These are phyloP conservation scores for Muntiacus reevesi DNA, from an alignment of 2,113 vertebrate species.

Conservation along the genomic window DNA sequence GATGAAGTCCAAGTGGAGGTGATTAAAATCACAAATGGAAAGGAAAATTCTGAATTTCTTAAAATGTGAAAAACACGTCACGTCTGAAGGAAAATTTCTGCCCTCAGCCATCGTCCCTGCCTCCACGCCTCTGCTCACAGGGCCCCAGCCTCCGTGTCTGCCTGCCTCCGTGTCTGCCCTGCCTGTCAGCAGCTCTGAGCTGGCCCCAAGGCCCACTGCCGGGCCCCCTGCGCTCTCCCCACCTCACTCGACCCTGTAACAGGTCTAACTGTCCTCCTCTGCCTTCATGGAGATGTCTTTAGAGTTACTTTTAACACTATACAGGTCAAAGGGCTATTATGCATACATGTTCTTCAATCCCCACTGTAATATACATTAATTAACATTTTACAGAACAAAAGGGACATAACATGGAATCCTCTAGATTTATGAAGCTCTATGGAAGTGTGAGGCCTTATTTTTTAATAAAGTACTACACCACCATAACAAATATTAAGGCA, in stretches of 20 bases:
- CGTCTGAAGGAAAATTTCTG: not conserved
- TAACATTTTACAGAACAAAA: not conserved
- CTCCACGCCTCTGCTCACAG: not conserved
- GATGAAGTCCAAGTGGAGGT: not conserved
- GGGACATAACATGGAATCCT: not conserved
- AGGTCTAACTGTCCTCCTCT: not conserved
- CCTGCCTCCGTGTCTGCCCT: too few relatives aligned
- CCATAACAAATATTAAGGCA: not conserved
- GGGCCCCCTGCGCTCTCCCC: not conserved
- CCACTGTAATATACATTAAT: not conserved
- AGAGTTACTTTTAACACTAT: not conserved
- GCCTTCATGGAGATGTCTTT: not conserved
- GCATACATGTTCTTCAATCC: not conserved
- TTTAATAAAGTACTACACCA: not conserved
- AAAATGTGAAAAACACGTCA: not conserved
- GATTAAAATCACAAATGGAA: slow-evolving; percentile 10
- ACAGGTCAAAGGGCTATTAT: not conserved
- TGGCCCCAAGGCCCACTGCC: not conserved
- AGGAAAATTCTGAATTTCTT: slow-evolving; percentile 1
- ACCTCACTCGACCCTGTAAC: not conserved
- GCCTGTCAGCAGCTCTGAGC: not conserved
- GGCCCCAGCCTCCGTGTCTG: not conserved
- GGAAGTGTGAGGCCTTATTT: not conserved
- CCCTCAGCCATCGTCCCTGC: not conserved
- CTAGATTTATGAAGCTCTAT: not conserved